Percentiles rank a stretch among this genome's conserved stretches.
phyloP scores from a whole-genome alignment of 64 coral and sea anemone species.

The Montipora cactus region DNA sequence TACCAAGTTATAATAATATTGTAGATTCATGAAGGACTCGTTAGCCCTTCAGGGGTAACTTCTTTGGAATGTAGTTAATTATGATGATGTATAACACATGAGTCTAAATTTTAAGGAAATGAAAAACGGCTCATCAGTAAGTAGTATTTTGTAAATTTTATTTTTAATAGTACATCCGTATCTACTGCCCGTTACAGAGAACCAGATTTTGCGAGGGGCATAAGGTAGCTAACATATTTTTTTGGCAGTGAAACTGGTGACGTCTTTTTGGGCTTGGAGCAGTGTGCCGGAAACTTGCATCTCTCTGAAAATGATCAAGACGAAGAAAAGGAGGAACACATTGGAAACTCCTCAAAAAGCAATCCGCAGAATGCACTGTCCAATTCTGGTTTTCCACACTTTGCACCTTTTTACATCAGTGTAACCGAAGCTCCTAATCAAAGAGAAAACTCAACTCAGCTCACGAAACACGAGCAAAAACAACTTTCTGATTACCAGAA shows the following conservation, averaged over 20 bases:
- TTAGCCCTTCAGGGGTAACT: too few species aligned
- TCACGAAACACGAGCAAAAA: constrained; percentile 75
- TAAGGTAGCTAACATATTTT: background rate
- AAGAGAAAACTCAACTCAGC: background rate
- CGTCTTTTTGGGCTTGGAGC: background rate
- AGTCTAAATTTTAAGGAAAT: too few species aligned
- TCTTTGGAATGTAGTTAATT: too few species aligned
- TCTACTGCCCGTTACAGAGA: too few species aligned
- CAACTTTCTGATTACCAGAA: constrained; percentile 58
- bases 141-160: too few species aligned
- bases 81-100: too few species aligned
- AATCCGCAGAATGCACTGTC: background rate
- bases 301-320: background rate
- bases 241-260: background rate
- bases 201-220: too few species aligned
- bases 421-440: constrained; percentile 58
- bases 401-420: constrained; percentile 73
- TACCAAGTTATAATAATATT: too few species aligned
- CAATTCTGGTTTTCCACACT: background rate
- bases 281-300: constrained; percentile 30
- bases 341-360: background rate
- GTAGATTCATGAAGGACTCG: too few species aligned
- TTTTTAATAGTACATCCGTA: too few species aligned
- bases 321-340: background rate
- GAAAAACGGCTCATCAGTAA: too few species aligned